phyloP scores from a whole-genome alignment of 2,888 invertebrate species.

The Hofmannophila pseudospretella region DNA sequence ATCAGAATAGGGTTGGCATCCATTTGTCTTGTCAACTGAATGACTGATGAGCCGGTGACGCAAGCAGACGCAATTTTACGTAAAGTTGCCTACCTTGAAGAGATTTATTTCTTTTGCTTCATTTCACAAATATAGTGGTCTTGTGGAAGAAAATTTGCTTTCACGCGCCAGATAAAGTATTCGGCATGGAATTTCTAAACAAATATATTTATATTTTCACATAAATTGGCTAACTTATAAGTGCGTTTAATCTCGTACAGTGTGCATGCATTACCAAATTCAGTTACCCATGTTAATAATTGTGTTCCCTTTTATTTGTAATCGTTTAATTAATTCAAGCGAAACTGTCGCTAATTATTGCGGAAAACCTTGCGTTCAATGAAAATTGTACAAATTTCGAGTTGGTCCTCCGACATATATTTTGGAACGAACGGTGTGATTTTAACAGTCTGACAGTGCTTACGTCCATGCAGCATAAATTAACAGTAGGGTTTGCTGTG shows the following conservation, averaged over 20 bases:
- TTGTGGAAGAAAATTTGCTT: background rate
- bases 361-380: background rate
- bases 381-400: background rate
- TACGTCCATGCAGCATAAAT: conserved; percentile 32
- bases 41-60: conserved; percentile 20
- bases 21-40: conserved; percentile 24
- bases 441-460: conserved; percentile 22
- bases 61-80: conserved; percentile 10
- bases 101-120: conserved; percentile 6
- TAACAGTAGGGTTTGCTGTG: conserved; percentile 35
- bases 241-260: too few species aligned
- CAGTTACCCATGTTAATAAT: too few species aligned
- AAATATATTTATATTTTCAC: too few species aligned
- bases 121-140: conserved; percentile 5
- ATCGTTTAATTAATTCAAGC: background rate
- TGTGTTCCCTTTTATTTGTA: too few species aligned
- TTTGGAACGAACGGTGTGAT: conserved; percentile 23
- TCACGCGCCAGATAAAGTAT: too few species aligned
- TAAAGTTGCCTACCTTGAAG: conserved; percentile 4
- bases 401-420: too few species aligned
- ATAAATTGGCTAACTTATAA: too few species aligned
- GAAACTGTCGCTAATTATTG: background rate
- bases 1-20: conserved; percentile 14
- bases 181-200: too few species aligned
- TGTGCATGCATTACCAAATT: too few species aligned